Percentiles rank a stretch among this genome's conserved stretches.
These are phyloP conservation scores for Saxidomus purpurata DNA, from an alignment of 1,140 invertebrate genomes.

Conservation along the genomic window DNA sequence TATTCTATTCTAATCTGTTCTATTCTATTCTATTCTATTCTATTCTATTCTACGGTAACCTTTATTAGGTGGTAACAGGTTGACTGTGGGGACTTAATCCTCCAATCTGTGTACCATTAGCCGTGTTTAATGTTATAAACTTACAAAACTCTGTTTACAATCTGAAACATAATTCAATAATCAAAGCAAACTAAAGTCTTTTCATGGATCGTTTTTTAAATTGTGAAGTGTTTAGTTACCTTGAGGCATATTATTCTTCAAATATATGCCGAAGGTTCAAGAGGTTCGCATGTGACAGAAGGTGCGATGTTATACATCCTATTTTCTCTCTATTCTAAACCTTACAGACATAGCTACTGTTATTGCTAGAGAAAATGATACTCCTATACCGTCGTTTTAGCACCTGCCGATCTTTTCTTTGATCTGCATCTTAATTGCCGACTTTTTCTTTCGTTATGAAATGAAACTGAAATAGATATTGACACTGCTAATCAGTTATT, in stretches of 20 bases:
- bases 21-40: too few species aligned
- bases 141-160: too few species aligned
- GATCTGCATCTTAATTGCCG: slow-evolving; percentile 43
- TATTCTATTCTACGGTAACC: too few species aligned
- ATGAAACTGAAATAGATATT: slow-evolving; percentile 11
- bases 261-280: slow-evolving; percentile 4
- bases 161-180: background rate
- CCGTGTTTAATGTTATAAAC: too few species aligned
- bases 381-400: background rate
- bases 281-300: background rate
- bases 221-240: slow-evolving; percentile 28
- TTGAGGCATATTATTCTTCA: slow-evolving; percentile 24
- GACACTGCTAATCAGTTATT: background rate
- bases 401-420: slow-evolving; percentile 48
- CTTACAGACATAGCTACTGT: background rate
- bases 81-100: too few species aligned
- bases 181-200: background rate
- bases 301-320: background rate
- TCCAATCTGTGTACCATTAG: too few species aligned
- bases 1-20: too few species aligned
- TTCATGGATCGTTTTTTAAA: background rate
- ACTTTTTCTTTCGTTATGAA: background rate
- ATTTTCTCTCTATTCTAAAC: background rate
- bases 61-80: too few species aligned
- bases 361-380: slow-evolving; percentile 29